Base-by-base conservation (phyloP, 1,140 invertebrate species). In the Bathynomus jamesi region DNA sequence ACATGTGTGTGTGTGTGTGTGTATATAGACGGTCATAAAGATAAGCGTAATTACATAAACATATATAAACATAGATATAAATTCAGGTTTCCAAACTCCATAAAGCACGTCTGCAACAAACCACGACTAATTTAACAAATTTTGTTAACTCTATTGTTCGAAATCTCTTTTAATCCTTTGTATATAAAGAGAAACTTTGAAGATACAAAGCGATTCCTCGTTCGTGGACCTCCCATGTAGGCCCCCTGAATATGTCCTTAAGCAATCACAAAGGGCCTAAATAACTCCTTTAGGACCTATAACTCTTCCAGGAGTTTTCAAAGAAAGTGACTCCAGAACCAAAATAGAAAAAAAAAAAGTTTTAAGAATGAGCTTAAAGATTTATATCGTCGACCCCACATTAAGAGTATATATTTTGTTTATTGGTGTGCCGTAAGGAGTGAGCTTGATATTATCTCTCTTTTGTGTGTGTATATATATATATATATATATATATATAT, bases 401-500 rank as follows among this genome's bases (percentile, higher is more conserved):
- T n/a, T n/a, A n/a, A n/a, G n/a, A n/a, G n/a, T n/a, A n/a, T n/a
- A n/a, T n/a, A n/a, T n/a, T n/a, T n/a, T n/a, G n/a, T n/a, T n/a
- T n/a, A n/a, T n/a, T n/a, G n/a, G n/a, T n/a, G n/a, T n/a, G n/a
- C n/a, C n/a, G n/a, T n/a, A n/a, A n/a, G n/a, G n/a, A n/a, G n/a
- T n/a, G n/a, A n/a, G n/a, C n/a, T n/a, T n/a, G n/a, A n/a, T n/a
- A n/a, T n/a, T n/a, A n/a, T n/a, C n/a, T n/a, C n/a, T n/a, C n/a
- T n/a, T n/a, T n/a, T 53, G 21, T 53, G 21, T 53, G 21, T 53
- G 21, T 53, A 53, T 53, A 53, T 53, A 53, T 53, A 53, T 53
- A 53, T 53, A 53, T 53, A 53, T 53, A 53, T 53, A 53, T 53
- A 53, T 53, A 53, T 53, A 53, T 53, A 53, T 53, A 53, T 53